Evolutionary conservation across 2,888 invertebrate species (phyloP).

Genomic region (Acrobeloides nanus): DNA sequence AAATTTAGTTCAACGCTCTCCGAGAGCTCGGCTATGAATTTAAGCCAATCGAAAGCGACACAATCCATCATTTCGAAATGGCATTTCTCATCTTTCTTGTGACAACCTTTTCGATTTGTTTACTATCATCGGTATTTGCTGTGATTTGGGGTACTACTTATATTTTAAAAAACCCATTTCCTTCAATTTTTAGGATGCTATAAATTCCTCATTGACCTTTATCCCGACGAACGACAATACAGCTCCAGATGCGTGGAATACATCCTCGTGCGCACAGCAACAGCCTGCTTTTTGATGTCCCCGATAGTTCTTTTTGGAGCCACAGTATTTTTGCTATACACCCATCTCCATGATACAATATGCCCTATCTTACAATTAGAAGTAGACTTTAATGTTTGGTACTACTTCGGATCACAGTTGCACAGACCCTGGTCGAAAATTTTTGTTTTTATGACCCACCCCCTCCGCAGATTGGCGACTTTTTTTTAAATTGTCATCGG

Average conservation of each 20-base stretch:
- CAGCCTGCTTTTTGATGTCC: too few species aligned
- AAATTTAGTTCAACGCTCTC: conserved; percentile 20
- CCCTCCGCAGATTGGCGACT: too few species aligned
- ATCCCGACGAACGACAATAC: conserved; percentile 1
- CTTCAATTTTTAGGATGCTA: not conserved
- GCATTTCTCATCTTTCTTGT: conserved; percentile 6
- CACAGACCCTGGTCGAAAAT: too few species aligned
- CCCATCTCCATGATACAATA: too few species aligned
- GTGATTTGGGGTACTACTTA: not conserved
- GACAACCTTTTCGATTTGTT: conserved; percentile 10
- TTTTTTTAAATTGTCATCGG: too few species aligned
- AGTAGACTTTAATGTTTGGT: too few species aligned
- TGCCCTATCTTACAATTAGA: too few species aligned
- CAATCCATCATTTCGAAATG: conserved; percentile 5
- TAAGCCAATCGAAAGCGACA: conserved; percentile 16
- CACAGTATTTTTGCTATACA: too few species aligned
- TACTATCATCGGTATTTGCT: conserved; percentile 1
- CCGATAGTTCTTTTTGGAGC: too few species aligned
- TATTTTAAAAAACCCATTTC: not conserved
- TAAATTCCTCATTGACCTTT: not conserved
- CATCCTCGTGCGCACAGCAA: too few species aligned
- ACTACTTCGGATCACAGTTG: too few species aligned
- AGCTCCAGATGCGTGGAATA: conserved; percentile 6
- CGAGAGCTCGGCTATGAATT: conserved; percentile 26
- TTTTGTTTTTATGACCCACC: too few species aligned